phyloP scores from a whole-genome alignment of 2,797 vertebrate species.

The Nyctalus aviator region DNA sequence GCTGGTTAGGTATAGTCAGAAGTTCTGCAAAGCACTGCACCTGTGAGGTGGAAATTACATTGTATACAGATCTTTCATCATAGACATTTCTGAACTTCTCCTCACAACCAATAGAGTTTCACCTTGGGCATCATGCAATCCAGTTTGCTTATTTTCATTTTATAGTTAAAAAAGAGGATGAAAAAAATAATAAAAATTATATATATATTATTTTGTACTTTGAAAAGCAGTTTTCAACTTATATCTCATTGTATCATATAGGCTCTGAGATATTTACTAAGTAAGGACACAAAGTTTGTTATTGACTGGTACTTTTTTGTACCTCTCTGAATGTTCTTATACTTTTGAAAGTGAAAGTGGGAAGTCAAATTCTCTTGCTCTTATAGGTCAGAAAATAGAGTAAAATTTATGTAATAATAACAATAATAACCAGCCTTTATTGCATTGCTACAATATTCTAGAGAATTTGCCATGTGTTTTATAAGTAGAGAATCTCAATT shows the following conservation, averaged over 20 bases:
- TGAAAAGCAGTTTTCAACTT: conserved; percentile 5
- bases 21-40: background rate
- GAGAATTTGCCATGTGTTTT: background rate
- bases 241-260: background rate
- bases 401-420: background rate
- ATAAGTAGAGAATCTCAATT: background rate
- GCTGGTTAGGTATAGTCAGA: background rate
- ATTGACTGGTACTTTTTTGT: background rate
- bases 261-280: background rate
- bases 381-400: background rate
- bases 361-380: conserved; percentile 5
- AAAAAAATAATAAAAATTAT: background rate
- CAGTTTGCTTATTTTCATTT: conserved; percentile 13
- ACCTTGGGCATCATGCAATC: background rate
- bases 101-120: background rate
- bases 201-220: background rate
- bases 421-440: background rate
- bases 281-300: background rate
- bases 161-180: background rate
- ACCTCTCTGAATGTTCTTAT: background rate
- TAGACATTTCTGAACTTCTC: background rate
- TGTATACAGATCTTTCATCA: background rate
- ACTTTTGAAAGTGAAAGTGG: background rate
- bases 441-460: background rate
- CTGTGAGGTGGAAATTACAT: background rate